Conservation (phyloP, 2,113 vertebrate species). For the Numenius arquata region DNA sequence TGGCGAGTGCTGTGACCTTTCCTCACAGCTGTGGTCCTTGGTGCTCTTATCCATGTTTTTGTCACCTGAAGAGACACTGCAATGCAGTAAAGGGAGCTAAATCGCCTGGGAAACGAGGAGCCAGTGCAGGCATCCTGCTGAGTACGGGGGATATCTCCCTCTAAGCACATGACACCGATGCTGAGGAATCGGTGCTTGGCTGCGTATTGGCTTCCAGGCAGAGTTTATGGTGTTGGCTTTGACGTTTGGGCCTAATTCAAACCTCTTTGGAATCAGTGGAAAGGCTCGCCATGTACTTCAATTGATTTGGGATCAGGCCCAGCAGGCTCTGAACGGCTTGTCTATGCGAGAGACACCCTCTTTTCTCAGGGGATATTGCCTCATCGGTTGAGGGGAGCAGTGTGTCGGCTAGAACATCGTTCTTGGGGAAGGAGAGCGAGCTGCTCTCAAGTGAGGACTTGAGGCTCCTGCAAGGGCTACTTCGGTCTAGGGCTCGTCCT, state of each 20-base stretch:
- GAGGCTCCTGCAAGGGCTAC: background rate
- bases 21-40: background rate
- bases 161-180: background rate
- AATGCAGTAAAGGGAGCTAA: constrained; percentile 4
- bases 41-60: background rate
- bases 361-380: background rate
- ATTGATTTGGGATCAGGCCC: constrained; percentile 12
- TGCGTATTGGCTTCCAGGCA: background rate
- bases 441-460: background rate
- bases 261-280: constrained; percentile 23
- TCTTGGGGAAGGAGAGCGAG: background rate
- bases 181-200: background rate
- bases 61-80: background rate
- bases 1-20: background rate
- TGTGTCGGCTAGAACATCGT: background rate
- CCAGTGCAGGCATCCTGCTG: background rate
- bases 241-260: constrained; percentile 34
- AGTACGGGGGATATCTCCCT: background rate
- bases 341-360: background rate
- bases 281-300: background rate
- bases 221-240: constrained; percentile 51
- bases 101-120: background rate
- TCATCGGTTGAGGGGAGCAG: background rate
- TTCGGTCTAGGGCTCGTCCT: background rate
- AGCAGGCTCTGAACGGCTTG: background rate